Percentiles rank a stretch among this genome's conserved stretches.
phyloP scores from a whole-genome alignment of 2,888 invertebrate genomes.

The Rhingia campestris region DNA sequence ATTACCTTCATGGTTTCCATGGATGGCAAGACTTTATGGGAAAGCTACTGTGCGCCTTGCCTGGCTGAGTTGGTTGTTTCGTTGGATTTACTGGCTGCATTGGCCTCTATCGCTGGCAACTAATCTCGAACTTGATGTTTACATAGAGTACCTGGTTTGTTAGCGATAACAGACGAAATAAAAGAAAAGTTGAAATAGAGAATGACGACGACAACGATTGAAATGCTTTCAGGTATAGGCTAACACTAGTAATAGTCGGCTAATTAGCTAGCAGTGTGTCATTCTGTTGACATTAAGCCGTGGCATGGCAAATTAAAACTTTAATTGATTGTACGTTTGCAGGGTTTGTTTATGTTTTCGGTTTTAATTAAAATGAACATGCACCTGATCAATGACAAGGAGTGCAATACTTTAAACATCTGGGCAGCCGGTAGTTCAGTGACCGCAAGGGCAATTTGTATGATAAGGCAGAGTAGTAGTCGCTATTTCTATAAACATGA shows the following conservation, averaged over 20 bases:
- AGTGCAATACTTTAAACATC: too few relatives aligned
- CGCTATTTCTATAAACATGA: too few relatives aligned
- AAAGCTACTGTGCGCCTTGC: slow-evolving; percentile 41
- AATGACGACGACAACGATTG: slow-evolving; percentile 44
- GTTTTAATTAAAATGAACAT: background rate
- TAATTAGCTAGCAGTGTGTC: slow-evolving; percentile 55
- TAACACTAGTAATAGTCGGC: slow-evolving; percentile 46
- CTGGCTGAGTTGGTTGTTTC: slow-evolving; percentile 45
- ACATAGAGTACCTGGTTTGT: slow-evolving; percentile 71
- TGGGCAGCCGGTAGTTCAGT: too few relatives aligned
- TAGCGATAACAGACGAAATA: slow-evolving; percentile 65
- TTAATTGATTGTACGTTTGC: slow-evolving; percentile 32
- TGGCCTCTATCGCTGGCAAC: slow-evolving; percentile 64
- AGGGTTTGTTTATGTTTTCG: slow-evolving; percentile 19
- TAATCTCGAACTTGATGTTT: slow-evolving; percentile 70
- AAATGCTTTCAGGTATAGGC: slow-evolving; percentile 47
- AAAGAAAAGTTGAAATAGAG: slow-evolving; percentile 29
- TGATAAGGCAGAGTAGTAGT: too few relatives aligned
- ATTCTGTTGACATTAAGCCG: slow-evolving; percentile 42
- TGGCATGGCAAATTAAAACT: slow-evolving; percentile 42
- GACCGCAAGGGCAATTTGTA: too few relatives aligned
- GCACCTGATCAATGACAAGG: too few relatives aligned
- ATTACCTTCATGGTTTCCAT: slow-evolving; percentile 48
- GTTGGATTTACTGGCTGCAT: slow-evolving; percentile 65
- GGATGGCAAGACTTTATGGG: slow-evolving; percentile 49